A percentile compares a stretch with the other conserved stretches of the same genome.
Evolutionary conservation across 2,797 vertebrate species (phyloP).

Genomic region (Avahi laniger): DNA sequence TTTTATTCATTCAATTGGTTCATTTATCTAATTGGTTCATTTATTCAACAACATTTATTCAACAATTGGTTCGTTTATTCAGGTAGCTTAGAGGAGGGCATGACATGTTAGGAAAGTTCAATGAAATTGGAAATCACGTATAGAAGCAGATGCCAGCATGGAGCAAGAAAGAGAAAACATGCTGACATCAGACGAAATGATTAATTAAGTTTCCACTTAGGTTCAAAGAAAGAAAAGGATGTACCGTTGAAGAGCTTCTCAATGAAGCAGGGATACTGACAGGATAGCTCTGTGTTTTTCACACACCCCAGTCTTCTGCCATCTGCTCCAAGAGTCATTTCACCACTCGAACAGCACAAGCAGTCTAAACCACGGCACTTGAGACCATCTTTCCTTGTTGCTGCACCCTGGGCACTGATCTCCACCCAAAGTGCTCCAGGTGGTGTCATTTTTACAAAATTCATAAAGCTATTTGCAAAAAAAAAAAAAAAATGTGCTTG

Average conservation of each 20-base stretch:
- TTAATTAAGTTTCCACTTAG: background rate
- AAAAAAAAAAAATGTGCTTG: too few relatives aligned
- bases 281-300: background rate
- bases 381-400: fast-evolving
- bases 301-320: background rate
- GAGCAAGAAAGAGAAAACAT: background rate
- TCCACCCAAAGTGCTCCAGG: background rate
- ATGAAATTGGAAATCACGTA: background rate
- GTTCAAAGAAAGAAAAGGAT: background rate
- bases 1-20: background rate
- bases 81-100: background rate
- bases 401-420: too few relatives aligned
- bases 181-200: background rate
- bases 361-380: too few relatives aligned
- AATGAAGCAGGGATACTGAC: background rate
- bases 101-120: background rate
- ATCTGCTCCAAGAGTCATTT: background rate
- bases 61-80: too few relatives aligned
- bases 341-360: too few relatives aligned
- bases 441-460: background rate
- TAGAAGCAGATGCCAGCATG: background rate
- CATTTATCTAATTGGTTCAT: background rate
- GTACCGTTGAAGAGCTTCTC: background rate
- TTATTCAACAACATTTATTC: background rate
- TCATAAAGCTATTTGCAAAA: background rate